Conservation (phyloP, 2,113 vertebrate genomes). For the Narcine bancroftii region DNA sequence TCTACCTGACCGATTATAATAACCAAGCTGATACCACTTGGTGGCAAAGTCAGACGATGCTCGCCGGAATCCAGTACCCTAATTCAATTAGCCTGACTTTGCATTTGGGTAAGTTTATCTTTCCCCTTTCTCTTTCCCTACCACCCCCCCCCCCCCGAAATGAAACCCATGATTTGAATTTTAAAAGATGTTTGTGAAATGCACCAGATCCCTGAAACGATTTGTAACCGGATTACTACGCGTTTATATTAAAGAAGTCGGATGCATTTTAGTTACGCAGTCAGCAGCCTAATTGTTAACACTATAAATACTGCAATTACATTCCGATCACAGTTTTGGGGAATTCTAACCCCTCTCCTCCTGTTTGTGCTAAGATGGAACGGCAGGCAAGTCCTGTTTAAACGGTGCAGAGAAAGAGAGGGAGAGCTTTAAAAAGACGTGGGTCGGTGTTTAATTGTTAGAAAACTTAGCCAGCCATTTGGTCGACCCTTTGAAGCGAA, state of each 20-base stretch:
- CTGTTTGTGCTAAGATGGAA: not conserved
- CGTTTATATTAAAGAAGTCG: not conserved
- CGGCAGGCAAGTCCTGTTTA: not conserved
- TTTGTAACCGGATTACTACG: not conserved
- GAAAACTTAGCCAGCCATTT: not conserved
- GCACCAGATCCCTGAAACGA: not conserved
- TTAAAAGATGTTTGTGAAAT: not conserved
- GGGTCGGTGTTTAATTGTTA: not conserved
- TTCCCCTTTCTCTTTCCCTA: too few species aligned
- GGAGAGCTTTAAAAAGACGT: not conserved
- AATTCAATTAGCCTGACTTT: conserved; percentile 87
- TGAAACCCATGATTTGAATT: not conserved
- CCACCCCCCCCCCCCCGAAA: too few species aligned
- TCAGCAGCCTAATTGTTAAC: not conserved
- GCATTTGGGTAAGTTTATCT: conserved; percentile 74
- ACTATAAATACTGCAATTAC: not conserved
- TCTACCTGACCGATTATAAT: conserved; percentile 95
- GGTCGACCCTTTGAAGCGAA: not conserved
- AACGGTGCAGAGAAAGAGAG: not conserved
- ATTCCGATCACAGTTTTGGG: not conserved
- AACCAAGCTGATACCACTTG: conserved; percentile 92
- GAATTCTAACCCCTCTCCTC: not conserved
- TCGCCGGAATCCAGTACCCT: conserved; percentile 92
- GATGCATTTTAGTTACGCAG: not conserved
- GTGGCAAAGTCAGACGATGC: conserved; percentile 98